Base-by-base conservation (phyloP, 2,888 invertebrate species). In the Lithophane ornitopus region DNA sequence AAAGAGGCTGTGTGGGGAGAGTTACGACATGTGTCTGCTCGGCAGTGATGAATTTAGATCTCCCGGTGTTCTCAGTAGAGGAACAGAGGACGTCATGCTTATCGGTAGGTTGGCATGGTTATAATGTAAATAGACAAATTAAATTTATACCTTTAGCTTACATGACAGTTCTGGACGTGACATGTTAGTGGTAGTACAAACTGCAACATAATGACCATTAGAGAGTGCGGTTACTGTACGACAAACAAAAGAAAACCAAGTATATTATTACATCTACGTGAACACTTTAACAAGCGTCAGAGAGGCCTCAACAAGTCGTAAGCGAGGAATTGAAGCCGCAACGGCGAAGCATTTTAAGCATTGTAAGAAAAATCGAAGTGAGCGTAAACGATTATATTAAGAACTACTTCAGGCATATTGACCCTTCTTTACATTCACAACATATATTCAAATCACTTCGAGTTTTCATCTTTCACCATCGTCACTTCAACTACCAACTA, bases 191-290 rank as follows among this genome's bases (percentile, higher is more conserved):
- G 96, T 95, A 95, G 96, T 95, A 96, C 96, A 96, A 95, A 96
- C 96, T 96, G 96, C 96, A 96, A 96, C 96, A 96, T 96, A 96
- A 96, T 95, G 95, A 96, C 96, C 96, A 96, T 96, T 96, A 96
- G 96, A 95, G 92, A 95, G 96, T 96, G 96, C 96, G 94, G 95
- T 96, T 96, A 96, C 96, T 95, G 95, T 95, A 96, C 96, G 96
- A 95, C 94, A 96, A 96, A 96, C 95, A 96, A 96, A 96, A 96
- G 91, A 95, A 95, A 96, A 95, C 95, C 95, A 94, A 95, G 94
- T 94, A 92, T 94, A 94, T 93, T 94, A 94, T 94, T 95, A 96
- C 93, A 91, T 92, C 96, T 96, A 96, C 96, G 96, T 96, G 96
- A 95, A 94, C 94, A 95, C 93, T 95, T 93, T 91, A 91, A 93